Base-by-base conservation (phyloP, 2,888 invertebrate genomes). In the Meliscaeva auricollis region DNA sequence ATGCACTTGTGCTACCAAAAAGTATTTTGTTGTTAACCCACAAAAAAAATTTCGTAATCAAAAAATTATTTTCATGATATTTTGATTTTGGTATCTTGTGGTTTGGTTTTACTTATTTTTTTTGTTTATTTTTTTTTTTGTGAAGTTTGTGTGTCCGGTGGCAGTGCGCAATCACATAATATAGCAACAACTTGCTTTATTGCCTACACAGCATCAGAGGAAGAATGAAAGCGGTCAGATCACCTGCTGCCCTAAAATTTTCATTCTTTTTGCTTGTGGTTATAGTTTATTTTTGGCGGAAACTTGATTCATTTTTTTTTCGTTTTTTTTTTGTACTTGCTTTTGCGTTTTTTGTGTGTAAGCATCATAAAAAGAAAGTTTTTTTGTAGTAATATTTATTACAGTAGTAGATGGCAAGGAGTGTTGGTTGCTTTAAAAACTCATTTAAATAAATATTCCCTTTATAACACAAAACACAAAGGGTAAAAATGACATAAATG, bases 141-240 rank as follows among this genome's bases (percentile, higher is more conserved):
- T 11, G 35, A 17, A 35, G 13, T 35, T 38, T n/a, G 44, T 30
- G 62, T 35, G 66, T 77, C 66, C 77, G 52, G 78, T 83, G 78
- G 83, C 69, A 83, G 62, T 46, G 62, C 11, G 62, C 17, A 78
- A 74, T 83, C 83, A 78, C 74, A 83, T 83, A 83, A 83, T 82
- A 62, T 66, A 77, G 46, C 66, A 69, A 68, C 77, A 68, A 72
- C 35, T n/a, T 20, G 17, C 44, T 41, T 56, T 50, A 75, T 56
- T 62, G 46, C 22, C 22, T 48, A 22, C 35, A 41, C 35, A 38
- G 4, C 35, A 38, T 38, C 32, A 44, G 72, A 73, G 46, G 35
- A 35, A 41, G 78, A 69, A 83, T 78, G 82, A 83, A 83, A 83
- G 83, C 56, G 78, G 83, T 83, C 78, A 69, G 83, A 83, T 83